Percentiles rank a stretch among this genome's conserved stretches.
Evolutionary conservation across 2,888 invertebrate species (phyloP).

Genomic region (Gonocerus acuteangulatus): DNA sequence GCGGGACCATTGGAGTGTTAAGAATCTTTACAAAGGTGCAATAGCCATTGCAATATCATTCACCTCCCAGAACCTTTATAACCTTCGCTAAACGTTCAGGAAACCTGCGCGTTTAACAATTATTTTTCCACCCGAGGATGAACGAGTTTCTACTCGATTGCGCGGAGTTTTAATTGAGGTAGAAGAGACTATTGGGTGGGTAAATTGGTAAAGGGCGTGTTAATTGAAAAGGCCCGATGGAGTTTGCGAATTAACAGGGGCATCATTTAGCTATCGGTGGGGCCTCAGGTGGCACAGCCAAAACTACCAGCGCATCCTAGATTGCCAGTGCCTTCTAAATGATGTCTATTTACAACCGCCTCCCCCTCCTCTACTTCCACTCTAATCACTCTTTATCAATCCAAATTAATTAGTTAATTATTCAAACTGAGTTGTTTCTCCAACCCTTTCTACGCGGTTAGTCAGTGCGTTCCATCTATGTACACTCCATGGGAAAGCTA

Average conservation of each 20-base stretch:
- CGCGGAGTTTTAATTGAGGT: background rate
- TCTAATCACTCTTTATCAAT: conserved; percentile 8
- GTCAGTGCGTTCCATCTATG: background rate
- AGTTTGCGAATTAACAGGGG: conserved; percentile 8
- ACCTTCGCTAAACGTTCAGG: too few species aligned
- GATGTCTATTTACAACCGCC: background rate
- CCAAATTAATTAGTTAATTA: conserved; percentile 13
- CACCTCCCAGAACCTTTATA: too few species aligned
- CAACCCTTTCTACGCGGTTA: background rate
- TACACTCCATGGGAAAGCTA: too few species aligned
- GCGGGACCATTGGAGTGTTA: too few species aligned
- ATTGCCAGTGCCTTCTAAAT: background rate
- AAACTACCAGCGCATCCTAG: background rate
- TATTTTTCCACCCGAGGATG: too few species aligned
- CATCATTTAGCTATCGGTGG: conserved; percentile 4
- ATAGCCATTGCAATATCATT: too few species aligned
- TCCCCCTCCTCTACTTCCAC: background rate
- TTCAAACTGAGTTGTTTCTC: background rate
- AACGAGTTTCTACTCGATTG: too few species aligned
- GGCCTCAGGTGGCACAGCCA: background rate
- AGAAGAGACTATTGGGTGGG: background rate
- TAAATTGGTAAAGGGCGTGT: background rate
- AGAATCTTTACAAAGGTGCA: too few species aligned
- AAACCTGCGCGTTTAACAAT: too few species aligned
- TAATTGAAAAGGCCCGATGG: conserved; percentile 8